A percentile compares a stretch with the other conserved stretches of the same genome.
Evolutionary conservation across 2,113 vertebrate genomes (phyloP).

Genomic region (Herpailurus yagouaroundi): DNA sequence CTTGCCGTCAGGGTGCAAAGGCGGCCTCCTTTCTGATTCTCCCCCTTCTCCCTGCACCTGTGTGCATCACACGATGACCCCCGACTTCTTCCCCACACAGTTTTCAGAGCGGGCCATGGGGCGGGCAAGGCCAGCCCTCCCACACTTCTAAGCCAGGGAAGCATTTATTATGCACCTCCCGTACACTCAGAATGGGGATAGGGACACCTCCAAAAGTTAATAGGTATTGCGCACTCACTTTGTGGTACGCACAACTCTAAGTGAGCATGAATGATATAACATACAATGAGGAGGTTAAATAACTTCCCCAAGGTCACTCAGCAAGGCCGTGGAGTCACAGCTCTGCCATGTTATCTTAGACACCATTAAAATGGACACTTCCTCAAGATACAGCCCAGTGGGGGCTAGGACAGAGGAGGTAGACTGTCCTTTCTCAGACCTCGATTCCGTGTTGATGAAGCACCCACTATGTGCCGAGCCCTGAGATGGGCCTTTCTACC

Average conservation of each 20-base stretch:
- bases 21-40: neutral
- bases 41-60: neutral
- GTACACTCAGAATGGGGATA: neutral
- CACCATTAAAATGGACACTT: neutral
- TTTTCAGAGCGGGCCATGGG: neutral
- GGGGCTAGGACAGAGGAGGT: neutral
- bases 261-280: neutral
- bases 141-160: neutral
- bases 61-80: neutral
- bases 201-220: neutral
- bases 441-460: neutral
- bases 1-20: neutral
- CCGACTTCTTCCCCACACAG: too few species aligned
- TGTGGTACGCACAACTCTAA: neutral
- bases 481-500: neutral
- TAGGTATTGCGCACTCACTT: neutral
- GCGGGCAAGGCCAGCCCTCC: neutral
- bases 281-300: accelerated
- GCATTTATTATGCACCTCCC: neutral
- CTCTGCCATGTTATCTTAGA: neutral
- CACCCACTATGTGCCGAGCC: neutral
- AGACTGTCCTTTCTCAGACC: neutral
- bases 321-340: neutral
- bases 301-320: neutral
- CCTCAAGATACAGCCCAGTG: neutral